Percentiles rank a stretch among this genome's conserved stretches.
Conservation (phyloP, 2,888 invertebrate genomes). For the Caenorhabditis sp. region DNA sequence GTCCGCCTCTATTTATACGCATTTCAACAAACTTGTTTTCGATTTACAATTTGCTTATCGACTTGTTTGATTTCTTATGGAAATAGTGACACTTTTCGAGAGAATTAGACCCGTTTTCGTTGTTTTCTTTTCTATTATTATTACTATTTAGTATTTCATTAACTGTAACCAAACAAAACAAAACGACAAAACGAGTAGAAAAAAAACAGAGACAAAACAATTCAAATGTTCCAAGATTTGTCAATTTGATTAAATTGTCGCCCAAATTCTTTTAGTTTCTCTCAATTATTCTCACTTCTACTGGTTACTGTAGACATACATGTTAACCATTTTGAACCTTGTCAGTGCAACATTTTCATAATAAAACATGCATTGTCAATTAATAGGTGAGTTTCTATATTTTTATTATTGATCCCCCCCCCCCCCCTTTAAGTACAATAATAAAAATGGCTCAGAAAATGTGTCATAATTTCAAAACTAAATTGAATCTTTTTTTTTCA, state of each 20-base stretch:
- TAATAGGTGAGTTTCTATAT: too few species aligned
- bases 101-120: neutral
- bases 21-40: conserved; percentile 1
- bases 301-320: too few species aligned
- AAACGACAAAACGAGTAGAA: neutral
- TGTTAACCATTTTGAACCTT: too few species aligned
- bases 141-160: neutral
- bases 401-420: too few species aligned
- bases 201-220: neutral
- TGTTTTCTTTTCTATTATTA: neutral
- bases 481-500: too few species aligned
- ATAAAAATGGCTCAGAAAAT: too few species aligned
- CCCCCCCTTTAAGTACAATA: too few species aligned
- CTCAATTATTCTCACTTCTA: too few species aligned
- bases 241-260: neutral
- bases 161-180: neutral
- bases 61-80: neutral
- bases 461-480: too few species aligned
- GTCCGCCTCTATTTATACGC: neutral
- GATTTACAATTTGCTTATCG: conserved; percentile 1
- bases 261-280: neutral
- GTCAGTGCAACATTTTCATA: too few species aligned
- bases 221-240: neutral
- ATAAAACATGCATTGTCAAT: too few species aligned
- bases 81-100: conserved; percentile 1